phyloP scores from a whole-genome alignment of 2,113 vertebrate genomes.

The Sialia sialis region DNA sequence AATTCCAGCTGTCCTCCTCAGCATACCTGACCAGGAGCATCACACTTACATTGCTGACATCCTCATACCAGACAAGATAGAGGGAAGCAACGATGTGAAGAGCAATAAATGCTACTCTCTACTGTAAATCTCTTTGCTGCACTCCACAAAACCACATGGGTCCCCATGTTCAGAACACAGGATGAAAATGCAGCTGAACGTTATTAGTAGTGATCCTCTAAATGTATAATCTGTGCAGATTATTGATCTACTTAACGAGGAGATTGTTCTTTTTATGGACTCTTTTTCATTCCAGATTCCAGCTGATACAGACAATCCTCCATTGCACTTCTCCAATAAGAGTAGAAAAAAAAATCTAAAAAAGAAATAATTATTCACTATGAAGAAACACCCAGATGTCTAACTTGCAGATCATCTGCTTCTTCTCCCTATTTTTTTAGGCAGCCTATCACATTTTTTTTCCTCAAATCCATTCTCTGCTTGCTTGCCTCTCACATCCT shows the following conservation, averaged over 20 bases:
- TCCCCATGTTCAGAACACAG: background rate
- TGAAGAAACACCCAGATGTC: background rate
- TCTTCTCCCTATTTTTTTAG: background rate
- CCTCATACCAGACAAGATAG: background rate
- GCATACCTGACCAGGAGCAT: background rate
- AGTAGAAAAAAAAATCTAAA: background rate
- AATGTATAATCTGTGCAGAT: background rate
- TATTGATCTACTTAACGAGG: background rate
- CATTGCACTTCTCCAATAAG: background rate
- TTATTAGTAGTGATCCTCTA: background rate
- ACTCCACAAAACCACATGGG: background rate
- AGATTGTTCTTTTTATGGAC: background rate
- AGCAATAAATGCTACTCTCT: background rate
- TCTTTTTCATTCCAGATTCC: background rate
- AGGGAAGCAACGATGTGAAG: background rate
- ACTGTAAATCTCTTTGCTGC: background rate
- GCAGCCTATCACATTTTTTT: background rate
- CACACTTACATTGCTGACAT: rapidly evolving
- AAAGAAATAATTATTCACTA: background rate
- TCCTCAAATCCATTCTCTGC: background rate
- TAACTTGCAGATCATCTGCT: background rate
- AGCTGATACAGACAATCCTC: background rate
- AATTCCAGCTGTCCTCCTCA: background rate
- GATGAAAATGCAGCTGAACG: background rate
- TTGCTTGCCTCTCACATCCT: background rate